Base-by-base conservation (phyloP, 2,113 vertebrate genomes). In the Acanthochromis polyacanthus region DNA sequence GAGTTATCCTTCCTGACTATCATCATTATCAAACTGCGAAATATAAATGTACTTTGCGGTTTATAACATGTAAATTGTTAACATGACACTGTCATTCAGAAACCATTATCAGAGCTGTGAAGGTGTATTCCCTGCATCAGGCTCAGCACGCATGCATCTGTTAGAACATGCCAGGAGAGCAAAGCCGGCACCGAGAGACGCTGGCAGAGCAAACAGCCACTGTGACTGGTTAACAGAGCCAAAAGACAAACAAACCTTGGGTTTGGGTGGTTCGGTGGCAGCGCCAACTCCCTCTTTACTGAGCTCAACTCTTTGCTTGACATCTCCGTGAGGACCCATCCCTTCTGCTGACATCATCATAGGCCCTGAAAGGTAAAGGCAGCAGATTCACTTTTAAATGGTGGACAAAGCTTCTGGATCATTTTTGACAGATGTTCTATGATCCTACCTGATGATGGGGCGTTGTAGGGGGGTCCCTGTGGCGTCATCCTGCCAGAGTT, bases 401-500 rank as follows among this genome's bases (percentile, higher is more conserved):
- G 32, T 36, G 9, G 1, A 1, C 32, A 36, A 36, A 7, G 32
- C 32, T 36, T 36, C 32, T 36, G 1, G 6, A 36, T 36, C 6
- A 36, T 36, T 36, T 10, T 15, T 12, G 2, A 43, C 40, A 43
- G 40, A 15, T 14, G 40, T 43, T 43, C 17, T 46, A 10, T 1
- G 14, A 14, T 36, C 86, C 59, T 95, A 97, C 97, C 97, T 94
- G 96, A 9, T 90, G 95, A 78, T 78, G 96, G 95, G 94, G 94
- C 89, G 90, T 88, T 96, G 94, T 96, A 97, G 11, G 94, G 89
- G 12, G 95, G 90, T 4, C 94, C 94, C 92, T 97, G 97, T 0
- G 96, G 93, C 55, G 93, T 96, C 95, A 96, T 95, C 89, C 97
- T 92, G 50, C 94, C 94, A 11, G 96, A 95, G 90, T 86, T 96